phyloP scores from a whole-genome alignment of 2,797 vertebrate species.

The Esox masquinongy region DNA sequence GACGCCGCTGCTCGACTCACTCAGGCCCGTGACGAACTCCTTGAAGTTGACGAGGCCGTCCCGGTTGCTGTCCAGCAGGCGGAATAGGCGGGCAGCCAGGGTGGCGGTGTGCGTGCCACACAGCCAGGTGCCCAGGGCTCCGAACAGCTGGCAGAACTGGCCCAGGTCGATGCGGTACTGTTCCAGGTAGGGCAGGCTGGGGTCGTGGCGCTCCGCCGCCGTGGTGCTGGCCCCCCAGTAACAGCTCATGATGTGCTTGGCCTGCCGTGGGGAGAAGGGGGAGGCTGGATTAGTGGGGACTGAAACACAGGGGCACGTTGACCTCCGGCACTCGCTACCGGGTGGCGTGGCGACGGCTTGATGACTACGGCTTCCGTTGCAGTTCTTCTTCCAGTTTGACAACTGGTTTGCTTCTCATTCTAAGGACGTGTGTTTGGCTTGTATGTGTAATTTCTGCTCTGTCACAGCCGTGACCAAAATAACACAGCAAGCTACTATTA shows the following conservation, averaged over 20 bases:
- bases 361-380: background rate
- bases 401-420: background rate
- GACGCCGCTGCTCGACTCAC: slow-evolving; percentile 65
- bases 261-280: slow-evolving; percentile 65
- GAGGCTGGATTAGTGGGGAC: background rate
- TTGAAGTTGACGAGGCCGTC: slow-evolving; percentile 97
- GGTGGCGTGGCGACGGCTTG: too few relatives aligned
- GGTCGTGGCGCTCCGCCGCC: slow-evolving; percentile 79
- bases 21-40: slow-evolving; percentile 94
- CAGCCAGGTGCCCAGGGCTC: slow-evolving; percentile 83
- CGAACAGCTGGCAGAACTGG: slow-evolving; percentile 88
- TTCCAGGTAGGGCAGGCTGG: slow-evolving; percentile 86
- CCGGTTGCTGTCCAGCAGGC: slow-evolving; percentile 89
- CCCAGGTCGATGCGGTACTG: slow-evolving; percentile 85
- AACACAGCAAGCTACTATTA: background rate
- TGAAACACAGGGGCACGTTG: background rate
- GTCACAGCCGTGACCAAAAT: background rate
- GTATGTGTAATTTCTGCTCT: background rate
- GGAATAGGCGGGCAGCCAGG: slow-evolving; percentile 86
- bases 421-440: background rate
- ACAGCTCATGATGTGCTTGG: slow-evolving; percentile 92
- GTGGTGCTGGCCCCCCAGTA: slow-evolving; percentile 88
- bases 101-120: slow-evolving; percentile 83
- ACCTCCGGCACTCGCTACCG: too few relatives aligned
- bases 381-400: background rate